Conservation (phyloP, 2,888 invertebrate species). For the Esperia sulphurella region DNA sequence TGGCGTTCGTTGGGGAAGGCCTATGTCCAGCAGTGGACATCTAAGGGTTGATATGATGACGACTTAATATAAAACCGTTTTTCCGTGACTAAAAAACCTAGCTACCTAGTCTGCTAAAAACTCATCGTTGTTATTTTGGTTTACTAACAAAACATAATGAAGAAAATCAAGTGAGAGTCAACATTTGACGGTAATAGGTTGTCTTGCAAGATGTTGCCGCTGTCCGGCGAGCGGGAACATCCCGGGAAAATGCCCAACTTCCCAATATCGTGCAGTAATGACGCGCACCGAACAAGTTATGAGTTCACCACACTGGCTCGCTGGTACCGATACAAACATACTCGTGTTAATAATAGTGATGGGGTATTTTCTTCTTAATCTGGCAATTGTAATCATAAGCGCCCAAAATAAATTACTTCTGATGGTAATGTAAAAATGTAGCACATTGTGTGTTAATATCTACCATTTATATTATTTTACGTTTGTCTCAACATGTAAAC, state of each 20-base stretch:
- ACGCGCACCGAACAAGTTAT: slow-evolving; percentile 29
- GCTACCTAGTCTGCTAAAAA: neutral
- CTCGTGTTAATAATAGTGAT: neutral
- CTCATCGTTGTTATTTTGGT: neutral
- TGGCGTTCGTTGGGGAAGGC: too few relatives aligned
- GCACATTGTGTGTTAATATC: neutral
- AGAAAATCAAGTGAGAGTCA: slow-evolving; percentile 28
- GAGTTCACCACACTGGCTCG: neutral
- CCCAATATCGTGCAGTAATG: slow-evolving; percentile 70
- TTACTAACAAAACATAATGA: slow-evolving; percentile 30
- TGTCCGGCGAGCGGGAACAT: slow-evolving; percentile 33
- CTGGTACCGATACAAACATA: neutral
- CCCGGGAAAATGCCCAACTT: slow-evolving; percentile 60
- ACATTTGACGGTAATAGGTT: slow-evolving; percentile 71
- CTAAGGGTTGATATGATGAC: too few relatives aligned
- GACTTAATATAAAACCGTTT: too few relatives aligned
- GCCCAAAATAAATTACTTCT: neutral
- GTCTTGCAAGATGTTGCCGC: slow-evolving; percentile 70
- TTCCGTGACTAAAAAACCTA: neutral
- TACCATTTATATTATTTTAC: neutral
- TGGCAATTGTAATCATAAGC: neutral
- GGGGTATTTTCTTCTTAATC: neutral
- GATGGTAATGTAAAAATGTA: too few relatives aligned
- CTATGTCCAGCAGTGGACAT: too few relatives aligned
- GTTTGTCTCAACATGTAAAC: slow-evolving; percentile 18